These are phyloP conservation scores for Heteromyza rotundicornis DNA, from an alignment of 2,888 invertebrate genomes.

Conservation along the genomic window DNA sequence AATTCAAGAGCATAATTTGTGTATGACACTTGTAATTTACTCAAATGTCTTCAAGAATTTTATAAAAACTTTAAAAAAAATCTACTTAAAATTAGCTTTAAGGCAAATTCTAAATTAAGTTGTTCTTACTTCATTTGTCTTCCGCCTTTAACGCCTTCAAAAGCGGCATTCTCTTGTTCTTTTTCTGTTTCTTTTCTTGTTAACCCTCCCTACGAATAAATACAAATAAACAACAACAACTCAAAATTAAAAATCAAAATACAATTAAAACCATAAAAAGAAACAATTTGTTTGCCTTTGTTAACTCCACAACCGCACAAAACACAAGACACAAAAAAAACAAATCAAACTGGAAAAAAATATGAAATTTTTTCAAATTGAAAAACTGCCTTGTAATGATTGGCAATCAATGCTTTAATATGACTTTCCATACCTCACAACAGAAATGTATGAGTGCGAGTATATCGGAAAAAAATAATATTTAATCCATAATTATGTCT, in stretches of 20 bases:
- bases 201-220: too few species aligned
- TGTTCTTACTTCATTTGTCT: not conserved
- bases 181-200: slow-evolving; percentile 22
- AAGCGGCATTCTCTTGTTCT: slow-evolving; percentile 11
- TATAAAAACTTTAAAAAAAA: too few species aligned
- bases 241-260: slow-evolving; percentile 5
- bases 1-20: too few species aligned
- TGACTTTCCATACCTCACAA: slow-evolving; percentile 8
- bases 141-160: not conserved
- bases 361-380: too few species aligned
- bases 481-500: slow-evolving; percentile 23
- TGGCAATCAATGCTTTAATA: slow-evolving; percentile 42
- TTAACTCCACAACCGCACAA: not conserved
- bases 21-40: too few species aligned
- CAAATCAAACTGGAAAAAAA: too few species aligned
- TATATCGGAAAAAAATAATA: slow-evolving; percentile 42
- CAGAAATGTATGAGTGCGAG: slow-evolving; percentile 13
- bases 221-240: slow-evolving; percentile 8
- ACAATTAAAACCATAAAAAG: not conserved
- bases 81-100: too few species aligned
- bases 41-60: too few species aligned
- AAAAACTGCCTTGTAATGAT: slow-evolving; percentile 37
- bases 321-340: slow-evolving; percentile 16
- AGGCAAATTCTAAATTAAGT: not conserved
- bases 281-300: slow-evolving; percentile 2